Percentiles rank a stretch among this genome's conserved stretches.
Conservation (phyloP, 2,888 invertebrate genomes). For the Tridacna gigas region DNA sequence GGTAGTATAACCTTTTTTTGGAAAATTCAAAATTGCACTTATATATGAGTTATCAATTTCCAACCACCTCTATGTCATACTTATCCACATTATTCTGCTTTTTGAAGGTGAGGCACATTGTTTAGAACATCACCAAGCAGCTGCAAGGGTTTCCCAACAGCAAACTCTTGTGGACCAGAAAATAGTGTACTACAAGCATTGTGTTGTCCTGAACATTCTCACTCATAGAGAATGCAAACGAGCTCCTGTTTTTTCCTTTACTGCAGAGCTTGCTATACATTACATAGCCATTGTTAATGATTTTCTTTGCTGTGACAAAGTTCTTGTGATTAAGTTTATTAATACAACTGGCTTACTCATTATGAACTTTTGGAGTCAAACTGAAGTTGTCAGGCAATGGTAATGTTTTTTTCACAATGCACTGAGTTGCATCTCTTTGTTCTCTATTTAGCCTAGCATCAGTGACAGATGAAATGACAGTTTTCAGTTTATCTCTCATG, state of each 20-base stretch:
- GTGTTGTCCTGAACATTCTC: background rate
- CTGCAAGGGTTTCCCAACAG: conserved; percentile 26
- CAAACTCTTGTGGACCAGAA: conserved; percentile 34
- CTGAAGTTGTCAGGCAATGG: conserved; percentile 3
- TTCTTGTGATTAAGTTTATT: background rate
- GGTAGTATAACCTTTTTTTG: no score
- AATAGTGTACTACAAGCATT: conserved; percentile 33
- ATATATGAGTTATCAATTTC: no score
- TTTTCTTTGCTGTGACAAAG: conserved; percentile 24
- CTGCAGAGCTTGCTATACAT: conserved; percentile 37
- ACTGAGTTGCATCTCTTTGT: background rate
- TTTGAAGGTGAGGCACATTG: conserved; percentile 32
- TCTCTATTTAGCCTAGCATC: background rate
- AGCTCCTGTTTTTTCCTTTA: conserved; percentile 44
- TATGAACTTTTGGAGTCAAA: conserved; percentile 19
- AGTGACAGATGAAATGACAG: conserved; percentile 12
- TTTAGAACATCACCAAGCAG: conserved; percentile 16
- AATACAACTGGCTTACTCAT: background rate
- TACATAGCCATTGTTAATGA: conserved; percentile 29
- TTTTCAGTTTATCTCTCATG: conserved; percentile 7
- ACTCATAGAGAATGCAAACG: conserved; percentile 26
- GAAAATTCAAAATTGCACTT: no score
- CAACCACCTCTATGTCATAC: no score
- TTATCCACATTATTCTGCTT: conserved; percentile 12
- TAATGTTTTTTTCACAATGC: conserved; percentile 18